Conservation (phyloP, 2,888 invertebrate species). For the Fabriciana adippe region DNA sequence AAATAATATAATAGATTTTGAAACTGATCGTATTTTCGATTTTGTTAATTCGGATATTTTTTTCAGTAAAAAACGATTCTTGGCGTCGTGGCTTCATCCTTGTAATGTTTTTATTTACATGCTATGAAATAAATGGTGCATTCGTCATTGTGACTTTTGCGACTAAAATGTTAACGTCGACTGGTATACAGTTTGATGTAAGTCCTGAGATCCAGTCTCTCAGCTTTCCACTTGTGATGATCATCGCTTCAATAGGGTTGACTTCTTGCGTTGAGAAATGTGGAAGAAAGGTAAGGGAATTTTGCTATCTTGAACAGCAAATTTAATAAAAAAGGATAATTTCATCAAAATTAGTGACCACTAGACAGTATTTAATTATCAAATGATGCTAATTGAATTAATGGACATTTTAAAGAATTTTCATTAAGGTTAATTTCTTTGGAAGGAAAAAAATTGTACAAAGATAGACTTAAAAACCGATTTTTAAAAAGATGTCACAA, state of each 20-base stretch:
- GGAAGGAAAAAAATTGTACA: too few species aligned
- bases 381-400: too few species aligned
- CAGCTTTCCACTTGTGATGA: slow-evolving; percentile 64
- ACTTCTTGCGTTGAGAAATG: slow-evolving; percentile 62
- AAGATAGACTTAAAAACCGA: too few species aligned
- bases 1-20: too few species aligned
- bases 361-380: too few species aligned
- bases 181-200: slow-evolving; percentile 58
- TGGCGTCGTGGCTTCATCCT: slow-evolving; percentile 57
- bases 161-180: slow-evolving; percentile 53
- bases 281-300: slow-evolving; percentile 60
- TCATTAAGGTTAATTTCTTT: too few species aligned
- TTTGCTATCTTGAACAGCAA: too few species aligned
- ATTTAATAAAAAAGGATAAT: too few species aligned
- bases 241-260: slow-evolving; percentile 57
- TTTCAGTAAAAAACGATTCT: slow-evolving; percentile 54
- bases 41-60: neutral
- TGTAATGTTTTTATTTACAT: slow-evolving; percentile 45
- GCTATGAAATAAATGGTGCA: slow-evolving; percentile 56
- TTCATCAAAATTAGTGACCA: too few species aligned
- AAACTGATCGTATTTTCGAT: too few species aligned
- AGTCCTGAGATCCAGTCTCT: slow-evolving; percentile 60
- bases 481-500: too few species aligned
- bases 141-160: slow-evolving; percentile 60
- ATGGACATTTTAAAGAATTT: too few species aligned